Conservation (phyloP, 2,113 vertebrate species). For the Dermatemys mawii region DNA sequence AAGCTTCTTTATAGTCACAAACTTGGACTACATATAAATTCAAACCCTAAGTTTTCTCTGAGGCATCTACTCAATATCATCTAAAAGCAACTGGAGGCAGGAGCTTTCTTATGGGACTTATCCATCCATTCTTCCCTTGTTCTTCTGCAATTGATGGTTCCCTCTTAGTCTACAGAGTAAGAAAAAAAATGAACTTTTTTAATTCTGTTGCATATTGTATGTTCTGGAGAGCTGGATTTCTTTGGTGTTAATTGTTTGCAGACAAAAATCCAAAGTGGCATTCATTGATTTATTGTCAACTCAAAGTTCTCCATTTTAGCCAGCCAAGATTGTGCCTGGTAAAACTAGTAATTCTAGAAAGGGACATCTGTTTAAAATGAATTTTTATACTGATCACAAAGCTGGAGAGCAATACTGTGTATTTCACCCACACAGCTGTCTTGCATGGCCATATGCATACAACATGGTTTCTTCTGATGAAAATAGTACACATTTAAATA, state of each 20-base stretch:
- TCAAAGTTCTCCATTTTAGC: neutral
- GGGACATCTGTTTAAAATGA: slow-evolving; percentile 9
- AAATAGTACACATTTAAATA: neutral
- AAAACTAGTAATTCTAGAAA: neutral
- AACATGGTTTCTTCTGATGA: neutral
- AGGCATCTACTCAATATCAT: neutral
- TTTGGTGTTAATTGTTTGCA: neutral
- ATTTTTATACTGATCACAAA: neutral
- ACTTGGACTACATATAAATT: neutral
- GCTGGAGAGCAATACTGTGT: neutral
- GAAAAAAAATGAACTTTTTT: accelerated
- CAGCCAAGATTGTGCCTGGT: slow-evolving; percentile 18
- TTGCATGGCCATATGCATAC: neutral
- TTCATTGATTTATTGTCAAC: neutral
- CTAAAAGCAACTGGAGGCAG: neutral
- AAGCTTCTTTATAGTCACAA: neutral
- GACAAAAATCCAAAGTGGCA: neutral
- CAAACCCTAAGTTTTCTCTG: neutral
- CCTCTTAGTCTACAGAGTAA: neutral
- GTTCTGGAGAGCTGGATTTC: slow-evolving; percentile 5
- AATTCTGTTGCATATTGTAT: neutral
- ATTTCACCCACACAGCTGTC: neutral
- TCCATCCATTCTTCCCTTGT: neutral
- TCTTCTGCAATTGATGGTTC: neutral
- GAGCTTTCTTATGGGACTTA: neutral